Evolutionary conservation across 2,113 vertebrate species (phyloP).

Genomic region (Tringa solitaria): DNA sequence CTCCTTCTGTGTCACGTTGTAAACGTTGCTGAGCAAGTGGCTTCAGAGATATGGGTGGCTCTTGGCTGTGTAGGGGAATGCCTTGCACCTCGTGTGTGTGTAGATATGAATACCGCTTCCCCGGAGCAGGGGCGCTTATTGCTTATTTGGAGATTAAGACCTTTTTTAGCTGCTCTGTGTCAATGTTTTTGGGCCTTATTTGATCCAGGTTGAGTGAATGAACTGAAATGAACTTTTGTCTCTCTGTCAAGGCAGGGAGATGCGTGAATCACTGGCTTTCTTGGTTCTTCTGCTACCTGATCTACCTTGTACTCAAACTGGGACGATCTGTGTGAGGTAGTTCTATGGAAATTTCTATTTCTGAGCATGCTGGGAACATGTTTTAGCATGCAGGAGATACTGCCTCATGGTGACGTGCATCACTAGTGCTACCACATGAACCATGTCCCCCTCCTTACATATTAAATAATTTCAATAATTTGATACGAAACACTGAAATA

Average conservation of each 20-base stretch:
- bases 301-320: neutral
- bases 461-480: neutral
- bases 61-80: neutral
- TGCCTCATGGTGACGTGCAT: neutral
- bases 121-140: neutral
- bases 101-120: neutral
- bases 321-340: fast-evolving
- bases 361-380: neutral
- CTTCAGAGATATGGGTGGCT: neutral
- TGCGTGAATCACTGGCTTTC: neutral
- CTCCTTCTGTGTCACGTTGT: neutral
- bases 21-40: neutral
- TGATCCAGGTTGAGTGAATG: neutral
- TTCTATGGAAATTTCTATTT: neutral
- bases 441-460: neutral
- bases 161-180: neutral
- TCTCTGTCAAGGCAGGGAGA: neutral
- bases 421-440: neutral
- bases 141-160: neutral
- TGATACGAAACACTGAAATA: neutral
- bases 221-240: neutral
- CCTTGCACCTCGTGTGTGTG: neutral
- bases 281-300: neutral
- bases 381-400: neutral
- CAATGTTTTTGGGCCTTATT: neutral